Base-by-base conservation (phyloP, 2,888 invertebrate genomes). In the Cyclophora albipunctata region DNA sequence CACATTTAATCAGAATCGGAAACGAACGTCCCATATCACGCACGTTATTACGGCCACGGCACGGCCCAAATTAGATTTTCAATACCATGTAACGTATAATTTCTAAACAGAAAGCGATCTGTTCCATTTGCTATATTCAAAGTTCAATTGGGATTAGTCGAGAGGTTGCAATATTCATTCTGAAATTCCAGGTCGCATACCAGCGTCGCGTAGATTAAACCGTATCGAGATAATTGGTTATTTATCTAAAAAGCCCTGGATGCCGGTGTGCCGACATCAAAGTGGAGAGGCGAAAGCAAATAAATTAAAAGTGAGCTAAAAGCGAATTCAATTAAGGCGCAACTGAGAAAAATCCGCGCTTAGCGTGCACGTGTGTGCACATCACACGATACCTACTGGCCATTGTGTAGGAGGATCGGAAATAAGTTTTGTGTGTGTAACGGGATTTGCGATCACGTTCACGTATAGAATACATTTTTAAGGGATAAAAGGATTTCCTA, bases 261-360 rank as follows among this genome's bases (percentile, higher is more conserved):
- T 69, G 72, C 63, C 60, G 67, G 69, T 66, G 69, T 62, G 71
- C 73, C 71, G 68, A 75, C 76, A 79, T 84, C 81, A 83, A 84
- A 85, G 81, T 70, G 75, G 71, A 70, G 64, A 67, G 69, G 67
- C 67, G 73, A 73, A 74, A 69, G 77, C 73, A 81, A 85, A 85
- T 83, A 85, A 85, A 85, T 85, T 82, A 83, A 84, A 84, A 80
- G 69, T 75, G 72, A 67, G 71, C 76, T 73, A 67, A 74, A 79
- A 81, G 75, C 75, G 75, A 81, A 84, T 86, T 81, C 79, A 81
- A 85, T 85, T 84, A 84, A 74, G 74, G 71, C 67, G 62, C 66
- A 71, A 74, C 68, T 67, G 78, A 72, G 77, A 75, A 76, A 78
- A 75, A 71, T 65, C 61, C 65, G 57, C 61, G 60, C 62, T 63